Base-by-base conservation (phyloP, 2,113 vertebrate genomes). In the Parus major region DNA sequence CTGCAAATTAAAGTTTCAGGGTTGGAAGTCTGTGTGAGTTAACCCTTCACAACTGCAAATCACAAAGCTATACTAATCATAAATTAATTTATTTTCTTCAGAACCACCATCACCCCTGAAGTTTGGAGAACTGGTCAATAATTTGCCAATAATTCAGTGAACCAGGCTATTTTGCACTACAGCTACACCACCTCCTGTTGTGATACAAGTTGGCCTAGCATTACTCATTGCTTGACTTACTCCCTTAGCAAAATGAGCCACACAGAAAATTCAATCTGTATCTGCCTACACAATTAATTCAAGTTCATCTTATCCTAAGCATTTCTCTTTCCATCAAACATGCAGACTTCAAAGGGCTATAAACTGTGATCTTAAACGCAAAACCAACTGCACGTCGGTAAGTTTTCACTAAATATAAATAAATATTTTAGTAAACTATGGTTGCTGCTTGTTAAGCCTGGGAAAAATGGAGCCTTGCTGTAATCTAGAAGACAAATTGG, bases 281-380 rank as follows among this genome's bases (percentile, higher is more conserved):
- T 59, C 82, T 95, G 86, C 79, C 87, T 42, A 59, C 55, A 75
- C 12, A 0, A 65, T 91, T 90, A 92, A 95, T 81, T 90, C 79
- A 68, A 75, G 93, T 63, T 95, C 83, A 86, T 47, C 56, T 95
- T 88, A 79, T 63, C 83, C 75, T 59, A 63, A 95, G 78, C n/a
- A 61, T 49, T 79, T 85, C 61, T 82, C 85, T 83, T 69, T 65
- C 94, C 61, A 92, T 94, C 92, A 93, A 72, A 95, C 59, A 87
- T 2, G 22, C n/a, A 65, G 89, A 87, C 91, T 96, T 97, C 93
- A 96, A 95, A 95, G 73, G 76, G 65, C 77, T 59, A 70, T 50
- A 93, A 96, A 95, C 84, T 72, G 55, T 60, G 82, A 90, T 95
- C 88, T 52, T 81, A 92, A 92, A 94, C 4, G 2, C 72, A 70